phyloP scores from a whole-genome alignment of 2,113 vertebrate genomes.

The Smithornis capensis region DNA sequence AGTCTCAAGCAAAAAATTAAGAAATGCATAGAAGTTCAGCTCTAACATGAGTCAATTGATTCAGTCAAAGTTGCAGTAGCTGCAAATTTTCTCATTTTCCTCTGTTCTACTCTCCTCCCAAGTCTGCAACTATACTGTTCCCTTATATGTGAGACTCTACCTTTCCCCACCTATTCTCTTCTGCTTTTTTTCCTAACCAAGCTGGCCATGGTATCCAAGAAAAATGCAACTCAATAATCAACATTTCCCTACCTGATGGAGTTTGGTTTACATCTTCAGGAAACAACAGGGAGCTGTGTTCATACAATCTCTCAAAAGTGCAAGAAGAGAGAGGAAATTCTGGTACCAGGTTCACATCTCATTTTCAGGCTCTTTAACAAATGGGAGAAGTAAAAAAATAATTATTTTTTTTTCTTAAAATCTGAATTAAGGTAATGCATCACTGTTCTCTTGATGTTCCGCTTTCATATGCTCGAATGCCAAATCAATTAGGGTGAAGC shows the following conservation, averaged over 20 bases:
- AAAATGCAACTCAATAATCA: not conserved
- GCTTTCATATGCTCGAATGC: not conserved
- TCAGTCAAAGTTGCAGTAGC: not conserved
- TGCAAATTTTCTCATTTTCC: not conserved
- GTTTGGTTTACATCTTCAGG: not conserved
- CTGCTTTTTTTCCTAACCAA: not conserved
- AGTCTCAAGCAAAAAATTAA: not conserved
- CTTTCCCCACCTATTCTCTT: not conserved
- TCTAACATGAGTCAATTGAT: not conserved
- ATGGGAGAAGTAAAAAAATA: not conserved
- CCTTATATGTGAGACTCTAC: not conserved
- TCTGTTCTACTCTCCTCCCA: not conserved
- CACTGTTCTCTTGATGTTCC: not conserved
- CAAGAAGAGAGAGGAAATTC: not conserved
- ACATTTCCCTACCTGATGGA: not conserved
- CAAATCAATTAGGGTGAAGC: not conserved
- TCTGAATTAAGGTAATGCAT: not conserved
- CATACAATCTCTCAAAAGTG: not conserved
- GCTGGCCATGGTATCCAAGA: not conserved
- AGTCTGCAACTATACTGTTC: not conserved
- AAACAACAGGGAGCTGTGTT: not conserved
- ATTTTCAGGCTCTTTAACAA: not conserved
- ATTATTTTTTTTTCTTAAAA: too few relatives aligned
- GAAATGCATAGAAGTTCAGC: not conserved
- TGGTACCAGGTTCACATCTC: not conserved